These are phyloP conservation scores for Podabrus alpinus DNA, from an alignment of 2,888 invertebrate species.

Conservation along the genomic window DNA sequence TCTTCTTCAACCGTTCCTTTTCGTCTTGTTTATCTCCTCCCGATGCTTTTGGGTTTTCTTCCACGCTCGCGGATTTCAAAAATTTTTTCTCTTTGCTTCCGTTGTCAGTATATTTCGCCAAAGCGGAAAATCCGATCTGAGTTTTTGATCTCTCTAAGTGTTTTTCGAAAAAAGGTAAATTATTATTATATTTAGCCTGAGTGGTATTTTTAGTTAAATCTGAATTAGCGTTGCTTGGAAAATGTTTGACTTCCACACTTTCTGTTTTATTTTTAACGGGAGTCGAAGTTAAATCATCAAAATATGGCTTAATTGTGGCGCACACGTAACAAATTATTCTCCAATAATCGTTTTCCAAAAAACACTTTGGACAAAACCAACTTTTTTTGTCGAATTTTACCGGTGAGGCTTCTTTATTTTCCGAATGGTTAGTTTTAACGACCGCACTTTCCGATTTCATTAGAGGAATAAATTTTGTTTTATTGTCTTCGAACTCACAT, in stretches of 20 bases:
- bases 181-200: constrained; percentile 19
- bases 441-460: constrained; percentile 53
- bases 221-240: constrained; percentile 25
- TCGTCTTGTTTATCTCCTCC: constrained; percentile 56
- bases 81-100: constrained; percentile 36
- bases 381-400: constrained; percentile 48
- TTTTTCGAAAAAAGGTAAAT: constrained; percentile 33
- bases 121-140: constrained; percentile 53
- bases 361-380: constrained; percentile 67
- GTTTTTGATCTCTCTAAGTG: constrained; percentile 52
- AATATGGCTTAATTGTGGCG: constrained; percentile 58
- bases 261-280: constrained; percentile 33
- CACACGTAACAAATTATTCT: constrained; percentile 68
- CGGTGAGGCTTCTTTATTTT: constrained; percentile 40
- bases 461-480: constrained; percentile 41
- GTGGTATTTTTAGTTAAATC: constrained; percentile 32
- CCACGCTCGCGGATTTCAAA: constrained; percentile 35
- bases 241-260: constrained; percentile 32
- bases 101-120: constrained; percentile 45
- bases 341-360: constrained; percentile 64
- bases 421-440: constrained; percentile 41
- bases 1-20: constrained; percentile 67
- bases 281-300: constrained; percentile 48
- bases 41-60: constrained; percentile 46
- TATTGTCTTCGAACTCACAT: constrained; percentile 41